phyloP scores from a whole-genome alignment of 1,140 invertebrate genomes.

The Ptiloglossa arizonensis region DNA sequence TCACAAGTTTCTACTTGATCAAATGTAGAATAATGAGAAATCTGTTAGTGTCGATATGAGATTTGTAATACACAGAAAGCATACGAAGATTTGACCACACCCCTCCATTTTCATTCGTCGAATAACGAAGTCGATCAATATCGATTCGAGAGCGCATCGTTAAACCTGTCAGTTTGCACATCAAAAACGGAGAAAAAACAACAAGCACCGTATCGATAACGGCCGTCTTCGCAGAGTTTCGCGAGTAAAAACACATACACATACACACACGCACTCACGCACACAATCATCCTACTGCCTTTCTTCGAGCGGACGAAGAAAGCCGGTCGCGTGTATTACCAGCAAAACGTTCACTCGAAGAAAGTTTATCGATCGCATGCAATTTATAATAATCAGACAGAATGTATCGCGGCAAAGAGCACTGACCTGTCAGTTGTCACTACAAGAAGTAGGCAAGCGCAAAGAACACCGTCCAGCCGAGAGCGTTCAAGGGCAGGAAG shows the following conservation, averaged over 20 bases:
- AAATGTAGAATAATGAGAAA: not conserved
- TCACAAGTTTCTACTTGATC: not conserved
- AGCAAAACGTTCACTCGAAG: not conserved
- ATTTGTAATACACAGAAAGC: slow-evolving; percentile 3
- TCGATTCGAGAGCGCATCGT: not conserved
- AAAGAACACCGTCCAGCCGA: slow-evolving; percentile 49
- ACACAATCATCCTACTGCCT: not conserved
- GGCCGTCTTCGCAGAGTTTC: not conserved
- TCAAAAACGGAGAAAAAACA: not conserved
- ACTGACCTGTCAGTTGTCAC: slow-evolving; percentile 70
- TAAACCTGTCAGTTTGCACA: not conserved
- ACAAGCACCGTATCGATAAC: not conserved
- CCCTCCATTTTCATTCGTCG: slow-evolving; percentile 57
- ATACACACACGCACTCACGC: not conserved
- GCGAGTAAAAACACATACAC: slow-evolving; percentile 2
- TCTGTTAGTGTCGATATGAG: not conserved
- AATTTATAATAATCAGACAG: slow-evolving; percentile 6
- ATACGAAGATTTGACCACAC: slow-evolving; percentile 51
- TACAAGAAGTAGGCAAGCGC: slow-evolving; percentile 39
- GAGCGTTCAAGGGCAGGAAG: slow-evolving; percentile 60
- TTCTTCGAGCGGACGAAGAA: slow-evolving; percentile 6
- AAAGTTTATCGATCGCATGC: not conserved
- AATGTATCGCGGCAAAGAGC: slow-evolving; percentile 29
- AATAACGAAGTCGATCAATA: slow-evolving; percentile 54
- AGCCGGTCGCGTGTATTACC: not conserved